These are phyloP conservation scores for Gopherus flavomarginatus DNA, from an alignment of 2,113 vertebrate genomes.

Conservation along the genomic window DNA sequence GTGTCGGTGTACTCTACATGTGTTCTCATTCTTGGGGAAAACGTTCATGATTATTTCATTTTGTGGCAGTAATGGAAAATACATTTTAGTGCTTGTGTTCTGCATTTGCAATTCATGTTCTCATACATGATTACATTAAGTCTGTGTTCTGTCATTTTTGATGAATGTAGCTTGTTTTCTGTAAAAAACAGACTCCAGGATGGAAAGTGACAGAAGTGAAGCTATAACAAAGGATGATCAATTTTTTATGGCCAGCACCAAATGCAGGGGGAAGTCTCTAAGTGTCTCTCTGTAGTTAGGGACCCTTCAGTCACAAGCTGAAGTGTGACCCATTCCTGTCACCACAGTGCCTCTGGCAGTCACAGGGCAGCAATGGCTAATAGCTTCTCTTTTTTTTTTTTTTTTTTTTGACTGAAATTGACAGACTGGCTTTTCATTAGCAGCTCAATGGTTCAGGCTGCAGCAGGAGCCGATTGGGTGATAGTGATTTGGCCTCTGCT, in stretches of 20 bases:
- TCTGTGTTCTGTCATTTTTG: conserved; percentile 95
- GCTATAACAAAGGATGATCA: conserved; percentile 92
- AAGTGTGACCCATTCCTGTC: conserved; percentile 30
- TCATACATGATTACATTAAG: conserved; percentile 95
- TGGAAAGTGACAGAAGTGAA: conserved; percentile 95
- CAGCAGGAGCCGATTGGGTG: not conserved
- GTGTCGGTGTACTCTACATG: conserved; percentile 75
- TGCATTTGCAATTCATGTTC: conserved; percentile 98
- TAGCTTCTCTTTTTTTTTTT: not conserved
- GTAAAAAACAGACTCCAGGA: conserved; percentile 91
- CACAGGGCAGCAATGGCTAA: not conserved
- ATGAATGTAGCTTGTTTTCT: conserved; percentile 96
- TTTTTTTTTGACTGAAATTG: not conserved
- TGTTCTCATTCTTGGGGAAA: conserved; percentile 80
- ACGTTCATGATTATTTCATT: conserved; percentile 96
- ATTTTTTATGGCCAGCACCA: conserved; percentile 87
- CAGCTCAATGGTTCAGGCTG: not conserved
- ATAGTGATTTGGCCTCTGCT: conserved; percentile 31
- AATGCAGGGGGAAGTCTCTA: conserved; percentile 60
- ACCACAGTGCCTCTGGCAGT: not conserved
- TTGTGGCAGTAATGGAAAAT: conserved; percentile 91
- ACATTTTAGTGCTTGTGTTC: conserved; percentile 80
- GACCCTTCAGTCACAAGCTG: not conserved
- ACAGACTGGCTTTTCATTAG: conserved; percentile 15
- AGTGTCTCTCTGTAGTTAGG: conserved; percentile 31